Evolutionary conservation across 2,888 invertebrate species (phyloP).

Genomic region (Volucella zonaria): DNA sequence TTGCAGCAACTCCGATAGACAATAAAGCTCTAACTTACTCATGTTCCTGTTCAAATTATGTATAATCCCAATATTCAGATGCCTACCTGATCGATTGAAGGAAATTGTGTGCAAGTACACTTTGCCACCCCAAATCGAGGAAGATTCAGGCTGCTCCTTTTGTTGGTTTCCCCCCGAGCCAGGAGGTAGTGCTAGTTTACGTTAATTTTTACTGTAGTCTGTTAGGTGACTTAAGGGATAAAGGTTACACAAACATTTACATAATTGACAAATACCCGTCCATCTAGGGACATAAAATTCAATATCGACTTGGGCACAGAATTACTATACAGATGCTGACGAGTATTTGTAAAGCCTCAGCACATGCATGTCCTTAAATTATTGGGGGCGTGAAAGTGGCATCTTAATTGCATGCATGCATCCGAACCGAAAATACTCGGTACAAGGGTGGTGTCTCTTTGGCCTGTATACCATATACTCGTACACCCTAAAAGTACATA

Average conservation of each 20-base stretch:
- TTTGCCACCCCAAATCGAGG: conserved; percentile 12
- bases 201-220: too few relatives aligned
- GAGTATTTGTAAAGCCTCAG: conserved; percentile 16
- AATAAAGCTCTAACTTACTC: too few relatives aligned
- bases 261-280: conserved; percentile 29
- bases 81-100: too few relatives aligned
- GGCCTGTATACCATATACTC: conserved; percentile 13
- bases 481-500: conserved; percentile 16
- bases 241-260: conserved; percentile 46
- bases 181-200: too few relatives aligned
- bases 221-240: too few relatives aligned
- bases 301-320: conserved; percentile 41
- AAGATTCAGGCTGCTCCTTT: too few relatives aligned
- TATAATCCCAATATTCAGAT: too few relatives aligned
- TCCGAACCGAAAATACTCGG: neutral
- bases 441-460: conserved; percentile 18
- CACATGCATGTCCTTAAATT: conserved; percentile 41
- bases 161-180: too few relatives aligned
- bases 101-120: conserved; percentile 15
- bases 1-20: too few relatives aligned
- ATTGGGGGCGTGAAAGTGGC: conserved; percentile 66
- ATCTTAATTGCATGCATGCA: conserved; percentile 63
- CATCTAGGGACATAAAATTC: conserved; percentile 7
- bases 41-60: too few relatives aligned
- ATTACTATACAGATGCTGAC: conserved; percentile 39